phyloP scores from a whole-genome alignment of 2,797 vertebrate genomes.

The Ptychadena robeensis region DNA sequence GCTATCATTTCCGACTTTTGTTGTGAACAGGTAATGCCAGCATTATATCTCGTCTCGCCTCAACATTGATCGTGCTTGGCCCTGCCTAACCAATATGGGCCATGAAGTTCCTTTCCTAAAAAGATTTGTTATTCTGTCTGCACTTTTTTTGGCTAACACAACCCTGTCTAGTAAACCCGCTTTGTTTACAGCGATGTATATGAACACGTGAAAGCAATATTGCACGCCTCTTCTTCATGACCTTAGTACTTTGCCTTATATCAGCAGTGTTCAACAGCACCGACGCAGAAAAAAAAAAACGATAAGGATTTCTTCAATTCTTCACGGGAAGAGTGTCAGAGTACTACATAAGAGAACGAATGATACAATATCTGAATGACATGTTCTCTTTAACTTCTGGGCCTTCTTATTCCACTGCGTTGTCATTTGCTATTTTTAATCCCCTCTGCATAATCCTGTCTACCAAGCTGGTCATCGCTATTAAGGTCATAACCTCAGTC shows the following conservation, averaged over 20 bases:
- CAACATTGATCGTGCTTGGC: slow-evolving; percentile 29
- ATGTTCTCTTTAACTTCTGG: not conserved
- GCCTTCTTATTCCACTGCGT: not conserved
- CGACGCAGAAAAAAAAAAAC: accelerated
- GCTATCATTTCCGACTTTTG: slow-evolving; percentile 26
- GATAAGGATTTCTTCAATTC: too few species aligned
- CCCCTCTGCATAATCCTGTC: slow-evolving; percentile 26
- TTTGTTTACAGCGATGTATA: slow-evolving; percentile 2
- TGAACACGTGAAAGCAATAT: not conserved
- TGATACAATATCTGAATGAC: not conserved
- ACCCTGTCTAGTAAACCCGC: slow-evolving; percentile 1
- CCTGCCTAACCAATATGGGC: slow-evolving; percentile 49
- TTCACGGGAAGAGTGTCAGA: not conserved
- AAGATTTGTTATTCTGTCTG: slow-evolving; percentile 18
- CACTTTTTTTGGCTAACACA: slow-evolving; percentile 10
- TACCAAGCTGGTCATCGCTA: slow-evolving; percentile 24
- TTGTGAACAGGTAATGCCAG: slow-evolving; percentile 41
- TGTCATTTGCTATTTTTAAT: slow-evolving; percentile 34
- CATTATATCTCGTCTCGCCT: slow-evolving; percentile 40
- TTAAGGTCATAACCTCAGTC: too few species aligned
- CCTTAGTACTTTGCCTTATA: not conserved
- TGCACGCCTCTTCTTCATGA: not conserved
- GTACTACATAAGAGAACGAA: not conserved
- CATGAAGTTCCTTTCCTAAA: slow-evolving; percentile 15
- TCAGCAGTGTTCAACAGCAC: not conserved